phyloP scores from a whole-genome alignment of 1,140 invertebrate species.

The Drosophila arawakana region DNA sequence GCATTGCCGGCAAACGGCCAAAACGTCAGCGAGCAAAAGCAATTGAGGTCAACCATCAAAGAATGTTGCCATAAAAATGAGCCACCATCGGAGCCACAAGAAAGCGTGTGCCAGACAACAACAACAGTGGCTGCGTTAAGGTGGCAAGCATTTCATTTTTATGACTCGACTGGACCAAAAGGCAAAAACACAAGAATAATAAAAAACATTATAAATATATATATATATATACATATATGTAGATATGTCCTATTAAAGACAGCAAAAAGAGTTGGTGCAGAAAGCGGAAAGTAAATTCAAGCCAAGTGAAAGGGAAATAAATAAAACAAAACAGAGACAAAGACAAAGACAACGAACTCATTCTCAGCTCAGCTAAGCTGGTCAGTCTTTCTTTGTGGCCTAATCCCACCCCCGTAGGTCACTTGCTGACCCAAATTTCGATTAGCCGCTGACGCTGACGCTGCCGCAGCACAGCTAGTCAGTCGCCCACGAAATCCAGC shows the following conservation, averaged over 20 bases:
- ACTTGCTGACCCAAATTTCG: constrained; percentile 63
- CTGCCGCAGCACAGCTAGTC: constrained; percentile 16
- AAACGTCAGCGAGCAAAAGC: constrained; percentile 77
- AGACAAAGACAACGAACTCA: constrained; percentile 46
- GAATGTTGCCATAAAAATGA: constrained; percentile 83
- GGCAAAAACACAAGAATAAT: constrained; percentile 55
- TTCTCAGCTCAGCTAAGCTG: constrained; percentile 39
- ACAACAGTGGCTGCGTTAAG: constrained; percentile 25
- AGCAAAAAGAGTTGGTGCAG: constrained; percentile 45
- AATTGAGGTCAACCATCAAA: constrained; percentile 81
- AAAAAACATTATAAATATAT: constrained; percentile 51
- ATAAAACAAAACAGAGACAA: constrained; percentile 46
- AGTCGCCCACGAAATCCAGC: constrained; percentile 64
- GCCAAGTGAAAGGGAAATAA: constrained; percentile 83
- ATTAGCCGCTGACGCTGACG: constrained; percentile 15
- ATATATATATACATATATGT: constrained; percentile 16
- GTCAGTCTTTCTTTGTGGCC: constrained; percentile 33
- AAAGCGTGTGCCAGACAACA: constrained; percentile 67
- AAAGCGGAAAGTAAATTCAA: constrained; percentile 82
- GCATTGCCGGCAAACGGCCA: constrained; percentile 56
- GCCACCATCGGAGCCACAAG: constrained; percentile 58
- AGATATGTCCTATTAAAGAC: constrained; percentile 4
- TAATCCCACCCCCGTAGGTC: constrained; percentile 36
- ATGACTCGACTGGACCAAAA: constrained; percentile 65
- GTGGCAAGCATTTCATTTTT: constrained; percentile 76